Evolutionary conservation across 2,888 invertebrate genomes (phyloP).

Genomic region (Nymphalis polychloros): DNA sequence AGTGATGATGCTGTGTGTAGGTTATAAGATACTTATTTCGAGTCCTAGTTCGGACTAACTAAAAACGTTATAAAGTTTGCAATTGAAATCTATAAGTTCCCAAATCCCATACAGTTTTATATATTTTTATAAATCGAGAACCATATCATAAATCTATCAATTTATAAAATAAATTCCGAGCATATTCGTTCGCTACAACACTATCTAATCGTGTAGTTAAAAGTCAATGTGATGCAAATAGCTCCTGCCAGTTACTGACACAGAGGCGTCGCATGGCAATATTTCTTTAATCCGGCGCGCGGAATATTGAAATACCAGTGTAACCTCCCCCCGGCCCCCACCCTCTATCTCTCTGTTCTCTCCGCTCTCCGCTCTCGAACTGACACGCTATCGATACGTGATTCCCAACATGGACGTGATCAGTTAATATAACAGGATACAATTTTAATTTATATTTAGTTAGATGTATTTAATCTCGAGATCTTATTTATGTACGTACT

Average conservation of each 20-base stretch:
- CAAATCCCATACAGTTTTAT: too few relatives aligned
- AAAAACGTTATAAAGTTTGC: too few relatives aligned
- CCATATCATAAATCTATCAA: not conserved
- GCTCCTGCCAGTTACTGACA: constrained; percentile 15
- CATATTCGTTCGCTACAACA: not conserved
- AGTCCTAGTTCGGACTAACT: too few relatives aligned
- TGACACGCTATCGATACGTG: constrained; percentile 12
- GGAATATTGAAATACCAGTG: constrained; percentile 28
- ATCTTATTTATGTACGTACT: too few relatives aligned
- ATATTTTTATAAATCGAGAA: not conserved
- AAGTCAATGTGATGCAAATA: constrained; percentile 27
- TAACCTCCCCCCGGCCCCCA: constrained; percentile 2
- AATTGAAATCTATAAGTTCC: too few relatives aligned
- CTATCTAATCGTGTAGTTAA: constrained; percentile 17
- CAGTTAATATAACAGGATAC: not conserved
- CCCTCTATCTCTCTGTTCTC: constrained; percentile 5
- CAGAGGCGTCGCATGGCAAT: constrained; percentile 15
- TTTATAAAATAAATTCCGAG: not conserved
- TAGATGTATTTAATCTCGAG: too few relatives aligned
- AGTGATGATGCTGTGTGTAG: too few relatives aligned
- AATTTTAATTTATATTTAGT: constrained; percentile 8
- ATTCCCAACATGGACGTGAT: constrained; percentile 8
- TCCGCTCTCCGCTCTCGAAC: constrained; percentile 8
- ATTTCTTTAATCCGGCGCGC: constrained; percentile 26
- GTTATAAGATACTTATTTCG: too few relatives aligned